phyloP scores from a whole-genome alignment of 92 coral and sea anemone species.

The Parazoanthus atlanticus region DNA sequence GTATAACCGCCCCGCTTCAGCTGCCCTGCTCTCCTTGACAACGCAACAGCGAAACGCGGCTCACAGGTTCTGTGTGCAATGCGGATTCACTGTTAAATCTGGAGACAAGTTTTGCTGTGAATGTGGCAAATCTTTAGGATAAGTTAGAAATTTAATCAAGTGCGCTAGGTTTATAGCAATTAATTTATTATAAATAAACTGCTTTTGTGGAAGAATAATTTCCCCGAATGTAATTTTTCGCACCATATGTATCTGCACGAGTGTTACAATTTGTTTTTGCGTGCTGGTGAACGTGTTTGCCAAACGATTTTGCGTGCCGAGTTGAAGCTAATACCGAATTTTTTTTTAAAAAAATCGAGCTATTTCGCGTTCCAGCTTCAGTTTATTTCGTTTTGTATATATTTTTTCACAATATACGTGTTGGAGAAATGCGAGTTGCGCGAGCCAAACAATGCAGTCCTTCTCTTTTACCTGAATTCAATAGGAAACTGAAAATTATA shows the following conservation, averaged over 20 bases:
- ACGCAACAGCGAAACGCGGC: constrained; percentile 57
- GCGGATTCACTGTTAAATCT: constrained; percentile 70
- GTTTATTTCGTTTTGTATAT: background rate
- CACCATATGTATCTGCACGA: background rate
- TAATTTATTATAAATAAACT: background rate
- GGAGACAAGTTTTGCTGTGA: constrained; percentile 96
- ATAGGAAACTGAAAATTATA: too few relatives aligned
- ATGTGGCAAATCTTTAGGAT: constrained; percentile 83
- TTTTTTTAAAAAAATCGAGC: background rate
- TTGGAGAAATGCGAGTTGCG: background rate
- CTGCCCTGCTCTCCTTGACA: constrained; percentile 51
- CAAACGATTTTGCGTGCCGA: background rate
- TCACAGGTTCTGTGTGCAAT: constrained; percentile 64
- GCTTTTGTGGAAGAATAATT: background rate
- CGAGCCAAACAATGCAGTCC: too few relatives aligned
- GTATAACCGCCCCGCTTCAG: constrained; percentile 66
- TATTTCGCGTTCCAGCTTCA: background rate
- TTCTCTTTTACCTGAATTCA: too few relatives aligned
- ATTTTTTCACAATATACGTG: background rate
- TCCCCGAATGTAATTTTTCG: background rate
- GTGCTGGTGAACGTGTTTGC: background rate
- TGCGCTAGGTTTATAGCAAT: background rate
- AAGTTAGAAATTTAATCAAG: background rate
- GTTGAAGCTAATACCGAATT: background rate
- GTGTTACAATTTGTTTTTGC: background rate